Conservation (phyloP, 1,140 invertebrate species). For the Philotrypesis tridentata region DNA sequence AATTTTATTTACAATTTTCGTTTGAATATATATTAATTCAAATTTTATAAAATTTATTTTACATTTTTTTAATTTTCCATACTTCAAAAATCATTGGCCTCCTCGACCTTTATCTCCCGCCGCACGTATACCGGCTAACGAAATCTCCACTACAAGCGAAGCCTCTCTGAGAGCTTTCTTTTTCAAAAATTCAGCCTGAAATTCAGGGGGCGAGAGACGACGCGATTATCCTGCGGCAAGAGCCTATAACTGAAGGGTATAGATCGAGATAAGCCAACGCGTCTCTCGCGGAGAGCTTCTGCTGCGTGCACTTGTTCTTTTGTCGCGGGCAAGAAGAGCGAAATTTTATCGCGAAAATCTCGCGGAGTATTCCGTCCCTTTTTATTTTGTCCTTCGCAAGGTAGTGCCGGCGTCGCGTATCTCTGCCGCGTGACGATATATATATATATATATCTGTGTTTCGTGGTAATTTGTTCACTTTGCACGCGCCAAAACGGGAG, state of each 20-base stretch:
- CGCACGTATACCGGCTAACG: too few relatives aligned
- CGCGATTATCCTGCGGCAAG: not conserved
- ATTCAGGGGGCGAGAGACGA: not conserved
- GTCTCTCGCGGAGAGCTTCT: not conserved
- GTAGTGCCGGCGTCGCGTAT: not conserved
- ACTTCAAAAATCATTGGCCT: too few relatives aligned
- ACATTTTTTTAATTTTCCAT: too few relatives aligned
- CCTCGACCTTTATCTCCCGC: too few relatives aligned
- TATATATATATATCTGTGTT: too few relatives aligned
- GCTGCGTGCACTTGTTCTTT: conserved; percentile 7
- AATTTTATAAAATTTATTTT: too few relatives aligned
- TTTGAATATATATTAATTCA: too few relatives aligned
- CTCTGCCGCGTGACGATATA: not conserved
- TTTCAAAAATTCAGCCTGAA: not conserved
- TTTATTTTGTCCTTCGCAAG: not conserved
- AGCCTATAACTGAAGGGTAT: not conserved
- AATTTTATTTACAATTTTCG: too few relatives aligned
- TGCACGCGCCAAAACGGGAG: not conserved
- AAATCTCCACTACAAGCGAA: not conserved
- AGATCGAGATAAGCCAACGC: conserved; percentile 42
- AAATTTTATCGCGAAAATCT: conserved; percentile 41
- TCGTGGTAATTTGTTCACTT: not conserved
- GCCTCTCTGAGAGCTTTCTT: not conserved
- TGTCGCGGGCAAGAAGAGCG: not conserved
- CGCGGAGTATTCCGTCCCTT: not conserved